phyloP scores from a whole-genome alignment of 2,888 invertebrate genomes.

The Melinaea marsaeus region DNA sequence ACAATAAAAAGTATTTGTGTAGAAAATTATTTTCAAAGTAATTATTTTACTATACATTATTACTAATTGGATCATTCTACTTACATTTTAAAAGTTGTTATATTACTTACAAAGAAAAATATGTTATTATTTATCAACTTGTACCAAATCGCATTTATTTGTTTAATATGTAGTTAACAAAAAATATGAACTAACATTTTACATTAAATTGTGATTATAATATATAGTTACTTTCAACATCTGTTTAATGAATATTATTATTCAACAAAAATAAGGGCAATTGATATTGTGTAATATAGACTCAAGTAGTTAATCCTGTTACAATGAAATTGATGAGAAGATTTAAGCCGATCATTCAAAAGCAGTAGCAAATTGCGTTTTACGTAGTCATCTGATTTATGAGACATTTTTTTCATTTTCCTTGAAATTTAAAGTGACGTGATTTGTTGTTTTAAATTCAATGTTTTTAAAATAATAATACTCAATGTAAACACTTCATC shows the following conservation, averaged over 20 bases:
- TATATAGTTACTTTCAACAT: slow-evolving; percentile 22
- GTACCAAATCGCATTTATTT: not conserved
- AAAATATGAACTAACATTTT: not conserved
- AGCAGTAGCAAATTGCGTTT: slow-evolving; percentile 43
- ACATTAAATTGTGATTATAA: slow-evolving; percentile 3
- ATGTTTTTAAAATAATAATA: slow-evolving; percentile 12
- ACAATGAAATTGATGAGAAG: slow-evolving; percentile 66
- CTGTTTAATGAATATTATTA: slow-evolving; percentile 14
- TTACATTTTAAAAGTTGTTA: too few relatives aligned
- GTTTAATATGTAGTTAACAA: not conserved
- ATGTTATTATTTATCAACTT: too few relatives aligned
- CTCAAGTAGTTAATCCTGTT: slow-evolving; percentile 67
- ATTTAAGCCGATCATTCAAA: slow-evolving; percentile 70
- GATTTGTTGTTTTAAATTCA: slow-evolving; percentile 4
- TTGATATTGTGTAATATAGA: slow-evolving; percentile 64
- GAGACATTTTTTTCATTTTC: too few relatives aligned
- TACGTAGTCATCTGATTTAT: slow-evolving; percentile 6
- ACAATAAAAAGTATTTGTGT: too few relatives aligned
- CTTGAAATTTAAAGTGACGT: too few relatives aligned
- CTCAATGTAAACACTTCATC: slow-evolving; percentile 19
- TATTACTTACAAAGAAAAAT: too few relatives aligned
- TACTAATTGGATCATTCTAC: too few relatives aligned
- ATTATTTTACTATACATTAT: too few relatives aligned
- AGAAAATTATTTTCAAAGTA: too few relatives aligned
- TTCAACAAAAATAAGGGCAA: slow-evolving; percentile 46